These are phyloP conservation scores for Neotoxoptera formosana DNA, from an alignment of 1,140 invertebrate species.

Conservation along the genomic window DNA sequence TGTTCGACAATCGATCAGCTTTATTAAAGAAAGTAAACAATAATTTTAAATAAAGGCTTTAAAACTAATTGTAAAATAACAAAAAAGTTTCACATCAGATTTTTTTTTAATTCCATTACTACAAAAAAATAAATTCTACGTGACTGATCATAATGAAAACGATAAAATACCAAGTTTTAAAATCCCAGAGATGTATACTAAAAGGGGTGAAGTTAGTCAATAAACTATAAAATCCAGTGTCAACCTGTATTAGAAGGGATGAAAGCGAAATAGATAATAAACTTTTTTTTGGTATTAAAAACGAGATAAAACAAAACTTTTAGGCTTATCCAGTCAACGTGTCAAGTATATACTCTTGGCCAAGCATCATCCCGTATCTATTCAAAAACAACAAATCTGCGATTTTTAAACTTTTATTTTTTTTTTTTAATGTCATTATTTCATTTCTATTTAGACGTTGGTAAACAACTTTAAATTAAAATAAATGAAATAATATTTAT, in stretches of 20 bases:
- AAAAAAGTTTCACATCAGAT: not conserved
- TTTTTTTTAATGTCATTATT: not conserved
- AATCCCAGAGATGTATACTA: not conserved
- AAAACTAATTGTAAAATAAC: not conserved
- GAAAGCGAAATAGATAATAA: not conserved
- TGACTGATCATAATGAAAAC: constrained; percentile 39
- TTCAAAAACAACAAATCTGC: not conserved
- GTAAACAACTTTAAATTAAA: not conserved
- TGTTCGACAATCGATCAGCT: not conserved
- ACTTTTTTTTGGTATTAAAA: constrained; percentile 4
- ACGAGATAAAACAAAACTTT: constrained; percentile 21
- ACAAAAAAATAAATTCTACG: not conserved
- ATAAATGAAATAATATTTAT: not conserved
- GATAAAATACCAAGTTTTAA: not conserved
- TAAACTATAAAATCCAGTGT: constrained; percentile 27
- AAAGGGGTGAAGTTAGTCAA: not conserved
- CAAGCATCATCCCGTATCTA: not conserved
- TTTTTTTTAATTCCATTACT: constrained; percentile 26
- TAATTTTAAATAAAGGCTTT: not conserved
- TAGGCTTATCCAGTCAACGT: constrained; percentile 4
- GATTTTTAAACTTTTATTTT: not conserved
- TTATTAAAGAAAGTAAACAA: not conserved
- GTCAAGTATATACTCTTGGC: not conserved
- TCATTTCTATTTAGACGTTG: not conserved
- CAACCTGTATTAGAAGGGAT: not conserved